Evolutionary conservation across 53 echinoderm and acorn worm species (phyloP).

Genomic region (Patiria pectinifera): DNA sequence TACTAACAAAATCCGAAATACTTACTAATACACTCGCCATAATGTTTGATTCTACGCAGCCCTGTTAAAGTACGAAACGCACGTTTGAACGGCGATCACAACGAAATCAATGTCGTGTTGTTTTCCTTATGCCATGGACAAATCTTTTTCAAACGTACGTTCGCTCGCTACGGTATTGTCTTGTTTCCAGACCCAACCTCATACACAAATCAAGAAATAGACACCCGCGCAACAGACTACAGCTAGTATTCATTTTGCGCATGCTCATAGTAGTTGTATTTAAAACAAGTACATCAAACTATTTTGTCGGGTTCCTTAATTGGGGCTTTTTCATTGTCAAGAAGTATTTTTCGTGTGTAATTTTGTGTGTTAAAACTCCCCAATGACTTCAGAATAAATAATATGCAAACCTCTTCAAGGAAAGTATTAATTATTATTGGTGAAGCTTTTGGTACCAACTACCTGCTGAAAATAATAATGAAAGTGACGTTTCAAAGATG

Average conservation of each 20-base stretch:
- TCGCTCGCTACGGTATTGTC: not conserved
- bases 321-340: too few relatives aligned
- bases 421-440: too few relatives aligned
- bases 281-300: not conserved
- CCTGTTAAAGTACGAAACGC: not conserved
- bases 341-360: too few relatives aligned
- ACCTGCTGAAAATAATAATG: too few relatives aligned
- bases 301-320: too few relatives aligned
- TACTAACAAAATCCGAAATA: not conserved
- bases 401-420: too few relatives aligned
- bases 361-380: too few relatives aligned
- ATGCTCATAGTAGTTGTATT: not conserved
- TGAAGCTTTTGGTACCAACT: too few relatives aligned
- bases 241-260: not conserved
- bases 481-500: too few relatives aligned
- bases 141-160: not conserved
- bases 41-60: not conserved
- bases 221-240: not conserved
- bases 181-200: not conserved
- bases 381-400: too few relatives aligned
- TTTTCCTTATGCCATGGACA: not conserved
- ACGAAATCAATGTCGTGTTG: not conserved
- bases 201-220: not conserved
- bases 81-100: not conserved
- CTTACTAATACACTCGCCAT: conserved; percentile 51